phyloP scores from a whole-genome alignment of 1,140 invertebrate genomes.

The Drosophila erecta region DNA sequence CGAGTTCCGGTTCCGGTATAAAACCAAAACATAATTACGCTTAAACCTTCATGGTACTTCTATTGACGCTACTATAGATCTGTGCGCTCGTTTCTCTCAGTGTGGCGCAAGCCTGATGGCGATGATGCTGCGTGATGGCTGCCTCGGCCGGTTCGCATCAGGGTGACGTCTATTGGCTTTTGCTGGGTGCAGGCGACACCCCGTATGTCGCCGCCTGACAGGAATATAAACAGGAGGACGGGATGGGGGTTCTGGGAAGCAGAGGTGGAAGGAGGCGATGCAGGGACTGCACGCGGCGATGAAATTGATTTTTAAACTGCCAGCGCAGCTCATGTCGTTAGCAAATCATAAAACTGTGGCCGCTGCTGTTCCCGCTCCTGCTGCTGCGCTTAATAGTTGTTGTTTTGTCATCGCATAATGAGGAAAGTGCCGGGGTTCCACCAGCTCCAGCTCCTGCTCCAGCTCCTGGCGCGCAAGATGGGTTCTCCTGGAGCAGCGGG shows the following conservation, averaged over 20 bases:
- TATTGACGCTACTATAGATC: too few species aligned
- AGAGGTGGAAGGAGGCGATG: conserved; percentile 5
- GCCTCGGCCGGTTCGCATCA: conserved; percentile 46
- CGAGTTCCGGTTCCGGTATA: too few species aligned
- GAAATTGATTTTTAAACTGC: conserved; percentile 81
- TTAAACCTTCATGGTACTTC: too few species aligned
- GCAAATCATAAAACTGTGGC: conserved; percentile 78
- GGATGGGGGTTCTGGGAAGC: conserved; percentile 2
- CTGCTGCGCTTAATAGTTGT: conserved; percentile 60
- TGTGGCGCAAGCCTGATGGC: conserved; percentile 25
- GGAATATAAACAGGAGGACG: conserved; percentile 66
- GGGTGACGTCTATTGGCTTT: conserved; percentile 78
- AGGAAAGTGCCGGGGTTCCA: conserved; percentile 56
- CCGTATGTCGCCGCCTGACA: conserved; percentile 60
- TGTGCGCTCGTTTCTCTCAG: conserved; percentile 1
- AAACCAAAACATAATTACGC: too few species aligned
- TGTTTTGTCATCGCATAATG: conserved; percentile 77
- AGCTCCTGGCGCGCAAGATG: conserved; percentile 2
- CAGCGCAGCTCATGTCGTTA: conserved; percentile 69
- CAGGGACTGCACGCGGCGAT: conserved; percentile 54
- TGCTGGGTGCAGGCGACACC: conserved; percentile 48
- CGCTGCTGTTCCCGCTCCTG: conserved; percentile 36
- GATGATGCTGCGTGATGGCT: conserved; percentile 42
- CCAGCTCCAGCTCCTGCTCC: conserved; percentile 11
- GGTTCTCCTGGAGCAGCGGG: conserved; percentile 25